Conservation (phyloP, 2,888 invertebrate genomes). For the Pantelozetes paolii region DNA sequence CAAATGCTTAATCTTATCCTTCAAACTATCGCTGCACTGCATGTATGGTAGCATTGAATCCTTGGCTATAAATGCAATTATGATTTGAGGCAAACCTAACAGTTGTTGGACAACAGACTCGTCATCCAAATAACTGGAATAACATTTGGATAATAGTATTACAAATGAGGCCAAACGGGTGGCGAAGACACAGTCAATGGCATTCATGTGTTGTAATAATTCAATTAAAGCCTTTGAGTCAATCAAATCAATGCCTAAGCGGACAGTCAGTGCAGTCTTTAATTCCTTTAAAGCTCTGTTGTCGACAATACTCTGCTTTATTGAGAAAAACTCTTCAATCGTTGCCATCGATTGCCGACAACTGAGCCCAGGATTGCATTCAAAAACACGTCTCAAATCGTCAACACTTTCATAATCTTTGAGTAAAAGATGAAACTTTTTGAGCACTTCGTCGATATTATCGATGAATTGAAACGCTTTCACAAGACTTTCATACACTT, state of each 20-base stretch:
- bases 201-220: constrained; percentile 3
- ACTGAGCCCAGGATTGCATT: background rate
- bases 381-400: background rate
- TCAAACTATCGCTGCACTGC: background rate
- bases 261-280: background rate
- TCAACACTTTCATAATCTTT: background rate
- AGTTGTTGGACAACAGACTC: background rate
- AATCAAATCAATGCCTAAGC: constrained; percentile 13
- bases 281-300: background rate
- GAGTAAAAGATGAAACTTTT: constrained; percentile 12
- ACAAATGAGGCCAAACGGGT: constrained; percentile 14
- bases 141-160: background rate
- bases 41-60: background rate
- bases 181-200: background rate
- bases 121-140: background rate
- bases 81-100: constrained; percentile 5
- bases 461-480: background rate
- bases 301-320: background rate
- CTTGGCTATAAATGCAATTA: background rate
- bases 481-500: background rate
- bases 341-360: background rate
- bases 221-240: background rate
- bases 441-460: background rate
- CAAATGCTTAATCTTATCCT: constrained; percentile 5
- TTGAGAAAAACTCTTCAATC: background rate